Percentiles rank a stretch among this genome's conserved stretches.
phyloP scores from a whole-genome alignment of 2,888 invertebrate genomes.

The Steinernema scapterisci region DNA sequence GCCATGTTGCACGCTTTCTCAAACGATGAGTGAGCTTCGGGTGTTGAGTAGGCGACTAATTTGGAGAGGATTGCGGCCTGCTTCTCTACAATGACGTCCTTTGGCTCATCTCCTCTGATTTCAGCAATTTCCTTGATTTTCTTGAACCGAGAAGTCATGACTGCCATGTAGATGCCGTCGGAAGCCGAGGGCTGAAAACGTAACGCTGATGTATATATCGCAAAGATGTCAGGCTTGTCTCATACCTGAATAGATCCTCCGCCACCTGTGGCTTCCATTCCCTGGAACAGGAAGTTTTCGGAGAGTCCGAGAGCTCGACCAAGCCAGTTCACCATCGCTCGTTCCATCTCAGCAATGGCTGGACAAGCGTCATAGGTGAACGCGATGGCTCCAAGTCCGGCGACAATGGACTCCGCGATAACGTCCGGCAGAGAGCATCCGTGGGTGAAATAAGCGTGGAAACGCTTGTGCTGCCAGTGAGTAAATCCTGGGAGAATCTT shows the following conservation, averaged over 20 bases:
- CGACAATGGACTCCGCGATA: conserved; percentile 91
- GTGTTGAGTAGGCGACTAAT: conserved; percentile 92
- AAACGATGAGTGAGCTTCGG: conserved; percentile 93
- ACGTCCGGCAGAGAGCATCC: conserved; percentile 97
- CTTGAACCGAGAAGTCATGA: conserved; percentile 86
- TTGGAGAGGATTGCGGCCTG: conserved; percentile 87
- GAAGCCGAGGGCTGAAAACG: conserved; percentile 83
- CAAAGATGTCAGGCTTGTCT: no score
- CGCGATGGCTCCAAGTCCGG: conserved; percentile 34
- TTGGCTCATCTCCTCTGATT: neutral
- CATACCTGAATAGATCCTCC: conserved; percentile 40
- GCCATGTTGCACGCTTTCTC: conserved; percentile 91
- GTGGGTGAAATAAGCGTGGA: conserved; percentile 96
- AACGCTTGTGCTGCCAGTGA: conserved; percentile 96
- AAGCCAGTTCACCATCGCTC: conserved; percentile 95
- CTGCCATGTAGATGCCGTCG: conserved; percentile 86
- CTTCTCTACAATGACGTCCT: conserved; percentile 71
- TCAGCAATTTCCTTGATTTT: conserved; percentile 78
- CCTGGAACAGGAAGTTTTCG: conserved; percentile 77
- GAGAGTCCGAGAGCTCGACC: conserved; percentile 85
- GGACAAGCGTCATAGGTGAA: conserved; percentile 83
- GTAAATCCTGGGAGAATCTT: conserved; percentile 91
- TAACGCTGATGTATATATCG: no score
- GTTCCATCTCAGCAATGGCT: conserved; percentile 92
- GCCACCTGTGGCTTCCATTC: conserved; percentile 24